Base-by-base conservation (phyloP, 2,797 vertebrate species). In the Decapterus maruadsi region DNA sequence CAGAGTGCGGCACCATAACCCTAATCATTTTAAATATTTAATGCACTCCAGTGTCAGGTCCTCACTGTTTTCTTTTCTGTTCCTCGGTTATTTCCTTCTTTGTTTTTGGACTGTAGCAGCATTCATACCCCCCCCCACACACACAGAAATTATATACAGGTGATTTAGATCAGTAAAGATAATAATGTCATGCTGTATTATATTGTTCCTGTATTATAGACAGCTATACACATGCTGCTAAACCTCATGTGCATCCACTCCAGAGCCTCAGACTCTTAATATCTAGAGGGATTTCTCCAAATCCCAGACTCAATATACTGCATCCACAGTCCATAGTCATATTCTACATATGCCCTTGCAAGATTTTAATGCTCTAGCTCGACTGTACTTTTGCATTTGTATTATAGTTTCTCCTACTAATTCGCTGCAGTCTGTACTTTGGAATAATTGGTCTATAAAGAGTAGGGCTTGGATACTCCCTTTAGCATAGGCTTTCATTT, bases 241-340 rank as follows among this genome's bases (percentile, higher is more conserved):
- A 73, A 31, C 4, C 68, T 75, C 50, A 58, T 9, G 53, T 38
- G 40, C 31, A 38, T 46, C 55, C 59, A 43, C 68, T 81, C 69
- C 43, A 0, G 74, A 75, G 50, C 76, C 51, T 53, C 19, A 2
- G 73, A 79, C 56, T 45, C 55, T 42, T 88, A 78, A 82, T 85
- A 87, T 84, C 83, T 69, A 64, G 5, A 74, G 85, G 80, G 79
- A 76, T 76, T 77, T 85, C 63, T 73, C 40, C 43, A 84, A 81
- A 82, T 87, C 88, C 87, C 80, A 84, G 53, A 73, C 62, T 74
- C 77, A 89, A 78, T 88, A 80, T 82, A 57, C 65, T 68, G 26
- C 53, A 54, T 77, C 75, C 56, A 68, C n/a, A 68, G 68, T 80
- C 77, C 78, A 80, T 26, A 68, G 38, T 62, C 2, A 57, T 69